Conservation (phyloP, 2,797 vertebrate genomes). For the Anisognathus igniventris region DNA sequence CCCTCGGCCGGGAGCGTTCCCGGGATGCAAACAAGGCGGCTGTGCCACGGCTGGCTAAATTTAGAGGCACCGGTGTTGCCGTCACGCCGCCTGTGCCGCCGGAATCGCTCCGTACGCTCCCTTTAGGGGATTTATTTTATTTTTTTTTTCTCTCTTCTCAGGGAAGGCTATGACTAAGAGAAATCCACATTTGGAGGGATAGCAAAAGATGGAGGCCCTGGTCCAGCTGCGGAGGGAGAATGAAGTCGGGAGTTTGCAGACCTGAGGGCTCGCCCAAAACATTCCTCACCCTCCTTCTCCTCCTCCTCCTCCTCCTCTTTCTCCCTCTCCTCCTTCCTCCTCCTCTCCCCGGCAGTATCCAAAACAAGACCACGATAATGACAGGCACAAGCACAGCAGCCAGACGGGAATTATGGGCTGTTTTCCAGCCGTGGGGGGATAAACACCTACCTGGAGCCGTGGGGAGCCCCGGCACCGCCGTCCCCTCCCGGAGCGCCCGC, state of each 20-base stretch:
- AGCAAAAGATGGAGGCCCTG: slow-evolving; percentile 44
- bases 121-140: neutral
- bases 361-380: neutral
- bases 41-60: slow-evolving; percentile 50
- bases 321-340: neutral
- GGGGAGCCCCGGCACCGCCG: neutral
- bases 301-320: neutral
- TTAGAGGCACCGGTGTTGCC: slow-evolving; percentile 26
- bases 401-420: neutral
- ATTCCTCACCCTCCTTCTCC: neutral
- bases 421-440: neutral
- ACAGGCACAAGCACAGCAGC: neutral
- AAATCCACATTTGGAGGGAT: neutral
- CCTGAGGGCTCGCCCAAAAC: neutral
- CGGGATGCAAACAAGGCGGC: neutral
- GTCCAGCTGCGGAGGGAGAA: neutral
- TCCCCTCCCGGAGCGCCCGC: neutral
- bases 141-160: neutral
- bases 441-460: neutral
- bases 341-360: neutral
- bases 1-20: neutral
- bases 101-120: neutral
- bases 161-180: slow-evolving; percentile 37
- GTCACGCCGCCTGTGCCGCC: neutral
- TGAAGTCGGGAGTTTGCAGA: neutral